A percentile compares a stretch with the other conserved stretches of the same genome.
Conservation (phyloP, 1,140 invertebrate genomes). For the Tetramorium simillimum region DNA sequence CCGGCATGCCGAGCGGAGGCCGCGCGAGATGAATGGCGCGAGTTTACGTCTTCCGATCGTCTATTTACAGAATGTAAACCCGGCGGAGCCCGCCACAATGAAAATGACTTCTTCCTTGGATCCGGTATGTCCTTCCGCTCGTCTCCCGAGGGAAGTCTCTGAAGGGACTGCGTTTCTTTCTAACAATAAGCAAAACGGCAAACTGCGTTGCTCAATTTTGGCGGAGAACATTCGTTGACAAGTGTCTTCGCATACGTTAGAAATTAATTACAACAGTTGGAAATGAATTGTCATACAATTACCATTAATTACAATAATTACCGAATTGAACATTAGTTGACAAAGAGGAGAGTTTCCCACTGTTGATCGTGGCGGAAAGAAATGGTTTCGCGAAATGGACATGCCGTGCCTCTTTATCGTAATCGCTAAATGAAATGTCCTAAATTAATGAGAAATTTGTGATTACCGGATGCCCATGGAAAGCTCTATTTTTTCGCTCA, state of each 20-base stretch:
- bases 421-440: neutral
- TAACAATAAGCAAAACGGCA: neutral
- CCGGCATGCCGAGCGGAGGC: constrained; percentile 4
- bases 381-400: neutral
- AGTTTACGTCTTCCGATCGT: constrained; percentile 42
- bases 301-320: too few relatives aligned
- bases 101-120: constrained; percentile 4
- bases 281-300: too few relatives aligned
- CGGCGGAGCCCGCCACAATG: neutral
- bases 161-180: neutral
- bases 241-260: neutral
- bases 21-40: constrained; percentile 38
- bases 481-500: constrained; percentile 28
- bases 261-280: neutral
- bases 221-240: neutral
- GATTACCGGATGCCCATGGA: neutral
- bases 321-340: neutral
- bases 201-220: neutral
- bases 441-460: constrained; percentile 22
- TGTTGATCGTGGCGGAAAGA: neutral
- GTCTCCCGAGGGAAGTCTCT: neutral
- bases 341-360: neutral
- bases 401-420: neutral
- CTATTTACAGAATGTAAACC: constrained; percentile 21
- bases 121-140: neutral